Conservation (phyloP, 1,140 invertebrate genomes). For the Heliothis virescens region DNA sequence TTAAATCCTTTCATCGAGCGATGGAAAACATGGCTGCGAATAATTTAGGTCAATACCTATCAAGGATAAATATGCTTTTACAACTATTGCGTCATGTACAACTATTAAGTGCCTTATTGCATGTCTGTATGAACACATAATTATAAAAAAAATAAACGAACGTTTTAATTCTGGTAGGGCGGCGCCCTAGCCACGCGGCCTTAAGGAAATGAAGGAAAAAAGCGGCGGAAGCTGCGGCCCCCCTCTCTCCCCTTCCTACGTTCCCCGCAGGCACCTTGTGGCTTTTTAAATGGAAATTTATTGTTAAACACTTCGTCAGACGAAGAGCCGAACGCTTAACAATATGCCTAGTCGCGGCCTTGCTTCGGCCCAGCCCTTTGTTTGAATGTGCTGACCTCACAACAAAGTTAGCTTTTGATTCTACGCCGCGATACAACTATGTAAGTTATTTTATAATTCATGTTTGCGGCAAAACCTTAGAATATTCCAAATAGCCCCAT, state of each 20-base stretch:
- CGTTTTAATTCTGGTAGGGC: slow-evolving; percentile 79
- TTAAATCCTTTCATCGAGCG: slow-evolving; percentile 6
- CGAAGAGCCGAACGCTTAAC: slow-evolving; percentile 63
- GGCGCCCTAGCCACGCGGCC: slow-evolving; percentile 74
- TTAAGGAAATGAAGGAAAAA: slow-evolving; percentile 85
- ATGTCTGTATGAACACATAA: slow-evolving; percentile 55
- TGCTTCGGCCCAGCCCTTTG: slow-evolving; percentile 55
- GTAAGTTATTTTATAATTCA: neutral
- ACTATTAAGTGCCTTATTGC: slow-evolving; percentile 39
- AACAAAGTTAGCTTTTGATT: slow-evolving; percentile 34
- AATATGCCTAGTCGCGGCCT: slow-evolving; percentile 71
- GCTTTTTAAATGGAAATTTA: slow-evolving; percentile 86
- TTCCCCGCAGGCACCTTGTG: slow-evolving; percentile 69
- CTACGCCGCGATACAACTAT: slow-evolving; percentile 4
- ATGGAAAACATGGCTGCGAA: neutral
- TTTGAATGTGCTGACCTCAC: slow-evolving; percentile 49
- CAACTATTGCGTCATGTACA: slow-evolving; percentile 13
- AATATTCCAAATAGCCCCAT: neutral
- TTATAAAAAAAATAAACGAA: slow-evolving; percentile 72
- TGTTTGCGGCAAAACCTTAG: neutral
- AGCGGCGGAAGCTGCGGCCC: slow-evolving; percentile 76
- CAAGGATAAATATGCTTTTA: neutral
- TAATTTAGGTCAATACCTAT: slow-evolving; percentile 19
- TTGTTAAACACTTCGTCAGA: slow-evolving; percentile 85
- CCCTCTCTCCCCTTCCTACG: slow-evolving; percentile 47